Evolutionary conservation across 2,113 vertebrate species (phyloP), one percentile per base, ranked within the genome.

Genomic region (Candoia aspera): DNA sequence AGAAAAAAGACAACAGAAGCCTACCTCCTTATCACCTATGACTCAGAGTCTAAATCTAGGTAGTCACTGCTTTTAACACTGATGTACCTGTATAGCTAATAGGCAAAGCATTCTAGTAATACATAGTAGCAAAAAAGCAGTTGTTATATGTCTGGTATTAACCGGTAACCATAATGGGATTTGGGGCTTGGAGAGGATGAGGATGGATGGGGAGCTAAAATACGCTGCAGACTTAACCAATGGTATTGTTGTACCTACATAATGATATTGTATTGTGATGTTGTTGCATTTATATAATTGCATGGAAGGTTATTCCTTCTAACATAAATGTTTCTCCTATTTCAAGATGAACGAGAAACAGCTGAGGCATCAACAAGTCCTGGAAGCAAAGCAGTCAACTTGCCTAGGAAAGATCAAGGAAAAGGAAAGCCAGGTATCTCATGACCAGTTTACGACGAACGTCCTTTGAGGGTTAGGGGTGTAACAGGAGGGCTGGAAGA

Each of bases 341-440:
- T 93, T 84, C 54, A 96, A 99, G 99, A 93, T 98, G 95, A 97
- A 96, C 54, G 98, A 98, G 88, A 97, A 94, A 90, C 93, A 95
- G 93, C 96, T 92, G 79, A 96, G 95, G 21, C 97, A 97, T 15
- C 98, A 99, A 96, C 97, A 97, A 94, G 97, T 96, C 90, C 97
- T 99, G 94, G 98, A 98, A 94, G 98, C 98, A 97, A 99, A 98
- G 95, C 99, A 99, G 93, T 97, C 96, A 0, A 97, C 97, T 2
- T 98, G 97, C 37, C 96, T 99, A 92, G 98, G 98, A n/a, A 96
- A 97, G 89, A 98, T 99, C 96, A 98, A 97, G 96, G 97, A 96
- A 46, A 95, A 98, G 79, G 98, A 97, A 94, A 98, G 97, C 91
- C 98, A 99, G 98, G 99, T 99, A 92, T 89, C 46, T 37, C 12